Evolutionary conservation across 2,888 invertebrate species (phyloP), one percentile per base, ranked within the genome.

Genomic region (Leptopilina drosophilae): DNA sequence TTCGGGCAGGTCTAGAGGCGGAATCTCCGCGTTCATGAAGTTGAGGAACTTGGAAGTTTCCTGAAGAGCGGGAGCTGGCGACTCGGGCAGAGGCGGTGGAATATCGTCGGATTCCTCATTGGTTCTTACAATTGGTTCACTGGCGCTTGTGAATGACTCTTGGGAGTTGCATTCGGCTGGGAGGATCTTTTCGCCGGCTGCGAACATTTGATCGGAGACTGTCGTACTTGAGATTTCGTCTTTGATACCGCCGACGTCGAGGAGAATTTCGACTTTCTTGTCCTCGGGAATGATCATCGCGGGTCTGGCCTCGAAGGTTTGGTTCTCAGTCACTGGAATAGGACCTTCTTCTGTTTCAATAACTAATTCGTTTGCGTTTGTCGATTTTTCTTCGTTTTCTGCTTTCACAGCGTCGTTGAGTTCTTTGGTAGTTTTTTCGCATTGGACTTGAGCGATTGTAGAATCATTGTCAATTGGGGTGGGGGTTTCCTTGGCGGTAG

Each of bases 321-420:
- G 5, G 80, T 78, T 56, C 81, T 86, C 14, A 82, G 84, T 9
- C 87, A 85, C 11, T 2, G 89, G 88, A 5, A 88, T 26, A 0
- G 87, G 88, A 26, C 88, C 88, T 73, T 89, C 89, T 62, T 89
- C 89, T 8, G 88, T 85, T 5, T 84, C 79, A n/a, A 88, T 79
- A 9, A 83, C 84, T 26, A 85, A 69, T 78, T 84, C 84, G 5
- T 65, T 73, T 2, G 77, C 76, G 2, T 56, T 56, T 14, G 14
- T 56, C 56, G 11, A 7, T 49, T 49, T 42, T 6, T 42, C 42
- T 42, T 42, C 42, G 8, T 42, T 42, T 42, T 42, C 42, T 42
- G 42, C 7, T 42, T 42, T 42, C 42, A 8, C 42, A 42, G 7
- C 42, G 8, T 59, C 15, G 59, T 59, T 6, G 6, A 5, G 33